A percentile compares a stretch with the other conserved stretches of the same genome.
phyloP scores from a whole-genome alignment of 2,888 invertebrate species.

The Heteropelma amictum region DNA sequence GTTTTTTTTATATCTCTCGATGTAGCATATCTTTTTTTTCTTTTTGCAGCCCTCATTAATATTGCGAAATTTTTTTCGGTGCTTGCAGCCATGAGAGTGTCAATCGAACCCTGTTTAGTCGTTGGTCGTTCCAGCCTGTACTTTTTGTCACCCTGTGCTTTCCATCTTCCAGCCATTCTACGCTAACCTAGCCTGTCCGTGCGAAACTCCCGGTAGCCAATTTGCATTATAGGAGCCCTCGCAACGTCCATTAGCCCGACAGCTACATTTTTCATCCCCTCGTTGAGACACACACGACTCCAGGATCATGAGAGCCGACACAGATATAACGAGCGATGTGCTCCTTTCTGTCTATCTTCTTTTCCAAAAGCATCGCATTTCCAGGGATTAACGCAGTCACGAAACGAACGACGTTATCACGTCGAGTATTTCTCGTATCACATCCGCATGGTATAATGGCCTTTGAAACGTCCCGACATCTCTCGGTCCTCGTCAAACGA shows the following conservation, averaged over 20 bases:
- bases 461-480: too few relatives aligned
- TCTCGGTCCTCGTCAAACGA: neutral
- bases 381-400: constrained; percentile 66
- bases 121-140: too few relatives aligned
- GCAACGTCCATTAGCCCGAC: constrained; percentile 66
- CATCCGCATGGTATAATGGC: neutral
- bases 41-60: too few relatives aligned
- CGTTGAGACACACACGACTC: constrained; percentile 28
- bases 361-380: constrained; percentile 32
- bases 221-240: constrained; percentile 68
- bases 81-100: too few relatives aligned
- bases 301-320: neutral
- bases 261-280: constrained; percentile 68
- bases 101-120: too few relatives aligned
- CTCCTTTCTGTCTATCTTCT: too few relatives aligned
- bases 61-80: too few relatives aligned
- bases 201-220: constrained; percentile 66
- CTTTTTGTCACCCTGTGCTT: neutral
- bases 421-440: constrained; percentile 11
- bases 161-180: constrained; percentile 23
- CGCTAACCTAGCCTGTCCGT: neutral
- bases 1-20: too few relatives aligned
- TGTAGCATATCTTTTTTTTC: too few relatives aligned
- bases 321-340: too few relatives aligned
- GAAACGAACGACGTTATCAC: constrained; percentile 62